A percentile compares a stretch with the other conserved stretches of the same genome.
Conservation (phyloP, 2,797 vertebrate species). For the Ctenopoma kingsleyae region DNA sequence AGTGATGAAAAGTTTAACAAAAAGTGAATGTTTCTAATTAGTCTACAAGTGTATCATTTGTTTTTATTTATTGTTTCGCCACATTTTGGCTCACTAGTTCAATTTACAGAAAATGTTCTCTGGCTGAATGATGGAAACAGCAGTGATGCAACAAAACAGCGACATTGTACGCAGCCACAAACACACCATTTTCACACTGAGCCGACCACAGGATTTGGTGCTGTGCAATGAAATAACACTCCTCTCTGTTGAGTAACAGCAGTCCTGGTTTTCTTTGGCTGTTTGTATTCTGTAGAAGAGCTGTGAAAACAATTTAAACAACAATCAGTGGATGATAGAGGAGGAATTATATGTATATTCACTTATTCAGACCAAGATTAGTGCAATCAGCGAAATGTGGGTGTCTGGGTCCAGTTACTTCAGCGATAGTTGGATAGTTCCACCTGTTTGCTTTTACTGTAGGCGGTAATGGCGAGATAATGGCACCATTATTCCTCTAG, state of each 20-base stretch:
- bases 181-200: constrained; percentile 35
- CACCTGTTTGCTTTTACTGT: no score
- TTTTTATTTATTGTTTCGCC: constrained; percentile 28
- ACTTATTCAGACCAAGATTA: background rate
- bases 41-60: constrained; percentile 14
- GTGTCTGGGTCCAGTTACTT: background rate
- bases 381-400: background rate
- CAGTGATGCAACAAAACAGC: constrained; percentile 36
- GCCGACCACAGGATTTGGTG: constrained; percentile 37
- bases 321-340: background rate
- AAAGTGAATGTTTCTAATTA: constrained; percentile 48
- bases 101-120: constrained; percentile 30
- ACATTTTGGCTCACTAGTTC: constrained; percentile 7
- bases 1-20: constrained; percentile 19
- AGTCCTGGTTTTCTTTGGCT: constrained; percentile 4
- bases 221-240: constrained; percentile 47
- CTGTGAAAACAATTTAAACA: constrained; percentile 11
- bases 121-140: constrained; percentile 25
- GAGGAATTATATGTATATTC: background rate
- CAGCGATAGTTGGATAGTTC: no score
- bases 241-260: constrained; percentile 39
- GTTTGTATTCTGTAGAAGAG: constrained; percentile 6
- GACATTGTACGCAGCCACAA: constrained; percentile 20
- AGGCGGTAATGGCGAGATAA: background rate
- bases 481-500: background rate